Evolutionary conservation across 2,888 invertebrate genomes (phyloP), one percentile per base, ranked within the genome.

Genomic region (Clanis bilineata): DNA sequence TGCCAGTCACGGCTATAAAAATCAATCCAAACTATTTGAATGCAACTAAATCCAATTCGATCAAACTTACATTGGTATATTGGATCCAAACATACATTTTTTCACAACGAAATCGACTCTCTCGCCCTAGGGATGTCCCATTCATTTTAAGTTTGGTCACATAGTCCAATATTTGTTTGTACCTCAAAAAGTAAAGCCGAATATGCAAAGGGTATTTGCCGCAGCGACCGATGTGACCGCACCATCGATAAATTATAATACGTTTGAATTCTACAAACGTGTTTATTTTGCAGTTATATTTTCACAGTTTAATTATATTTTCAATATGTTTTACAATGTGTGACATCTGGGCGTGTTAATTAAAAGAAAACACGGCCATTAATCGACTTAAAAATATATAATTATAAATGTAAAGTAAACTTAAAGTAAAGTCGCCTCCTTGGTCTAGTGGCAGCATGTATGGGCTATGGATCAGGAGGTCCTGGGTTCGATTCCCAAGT

Each of bases 71-170:
- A 32, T 15, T n/a, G 18, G 9, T 9, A 32, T 47, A 47, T 51
- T 51, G 18, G 62, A 59, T 61, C 63, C 47, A 62, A 45, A 36
- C 22, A 38, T 38, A 32, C 32, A 43, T 57, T 41, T 43, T 39
- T 41, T 41, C 60, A 60, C 60, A 3, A 15, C 45, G 15, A 39
- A 18, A 54, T 45, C 45, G 58, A 61, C 56, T 22, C 28, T 25
- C 38, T 44, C 47, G 41, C 51, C 51, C 51, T 32, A 32, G 32
- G 32, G 51, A 51, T 32, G 32, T 28, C 51, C 3, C 32, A 51
- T 21, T 51, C 32, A 18, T 51, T 51, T 51, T 32, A 51, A 51
- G 51, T 51, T 51, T 28, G 32, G 51, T 51, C 32, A 51, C 51
- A 51, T 51, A 28, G 21, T 43, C 15, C 25, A 43, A 44, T 57